A percentile compares a stretch with the other conserved stretches of the same genome.
phyloP scores from a whole-genome alignment of 2,113 vertebrate genomes.

The Marcusenius ussheri region DNA sequence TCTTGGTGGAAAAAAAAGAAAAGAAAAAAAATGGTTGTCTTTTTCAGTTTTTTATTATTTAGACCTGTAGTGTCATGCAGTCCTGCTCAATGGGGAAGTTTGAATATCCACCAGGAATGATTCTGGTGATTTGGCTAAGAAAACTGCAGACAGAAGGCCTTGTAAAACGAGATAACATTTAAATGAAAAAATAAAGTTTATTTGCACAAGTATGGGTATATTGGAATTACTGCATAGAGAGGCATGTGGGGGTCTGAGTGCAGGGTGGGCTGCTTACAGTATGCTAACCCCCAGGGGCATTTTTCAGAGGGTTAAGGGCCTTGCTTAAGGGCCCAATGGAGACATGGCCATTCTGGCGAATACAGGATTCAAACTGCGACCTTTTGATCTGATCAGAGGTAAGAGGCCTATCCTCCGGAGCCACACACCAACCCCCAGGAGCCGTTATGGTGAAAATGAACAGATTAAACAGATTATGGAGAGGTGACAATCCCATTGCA shows the following conservation, averaged over 20 bases:
- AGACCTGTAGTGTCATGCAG: background rate
- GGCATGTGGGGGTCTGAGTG: background rate
- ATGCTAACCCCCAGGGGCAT: background rate
- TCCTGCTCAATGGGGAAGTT: background rate
- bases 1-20: background rate
- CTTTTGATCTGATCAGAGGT: background rate
- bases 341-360: background rate
- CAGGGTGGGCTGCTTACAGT: background rate
- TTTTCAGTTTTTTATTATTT: background rate
- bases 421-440: background rate
- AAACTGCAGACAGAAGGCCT: background rate
- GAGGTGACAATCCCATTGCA: background rate
- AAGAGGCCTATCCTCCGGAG: background rate
- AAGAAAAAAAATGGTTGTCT: slow-evolving; percentile 15
- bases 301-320: background rate
- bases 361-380: background rate
- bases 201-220: background rate
- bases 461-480: background rate
- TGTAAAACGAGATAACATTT: background rate
- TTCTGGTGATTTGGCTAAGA: background rate
- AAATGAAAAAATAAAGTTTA: background rate
- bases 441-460: background rate
- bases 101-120: background rate
- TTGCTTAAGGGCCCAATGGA: background rate
- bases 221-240: background rate